Base-by-base conservation (phyloP, 1,140 invertebrate species). In the Drosophila sechellia region DNA sequence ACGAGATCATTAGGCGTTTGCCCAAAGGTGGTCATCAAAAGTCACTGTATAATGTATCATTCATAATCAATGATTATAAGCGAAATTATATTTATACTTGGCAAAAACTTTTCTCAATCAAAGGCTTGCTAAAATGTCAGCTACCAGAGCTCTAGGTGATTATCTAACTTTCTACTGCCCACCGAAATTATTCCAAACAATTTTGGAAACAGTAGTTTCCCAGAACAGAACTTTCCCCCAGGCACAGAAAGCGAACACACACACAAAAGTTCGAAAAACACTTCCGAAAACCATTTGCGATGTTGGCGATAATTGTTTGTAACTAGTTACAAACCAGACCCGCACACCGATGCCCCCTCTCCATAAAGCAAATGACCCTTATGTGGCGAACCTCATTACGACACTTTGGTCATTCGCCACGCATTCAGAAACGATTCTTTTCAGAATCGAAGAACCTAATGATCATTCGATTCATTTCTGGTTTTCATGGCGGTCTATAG, bases 231-330 rank as follows among this genome's bases (percentile, higher is more conserved):
- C 48, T 39, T 39, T 34, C 42, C 61, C 49, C 66, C n/a, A 3
- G 6, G 31, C 31, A 10, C 8, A 10, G 17, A 35, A 66, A 61
- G 39, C 27, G 34, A 40, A 63, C 1, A 22, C 20, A 63, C 63
- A 66, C 63, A 50, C 31, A 70, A 84, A 83, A 84, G 80, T 84
- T 84, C 71, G 79, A 76, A 84, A 72, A 79, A 72, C 80, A 84
- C 83, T 84, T 84, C 80, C 80, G 80, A 79, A 84, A 84, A 79
- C 80, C 80, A 84, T 70, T 84, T 84, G 74, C 69, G 81, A 84
- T 85, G 81, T 79, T 79, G 68, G 57, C 69, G 80, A 84, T 84
- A 84, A 85, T 84, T 84, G 77, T 73, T 48, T 27, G 39, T 65
- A 68, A 52, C 64, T 68, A 68, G 64, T 68, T 68, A 68, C 64